Conservation (phyloP, 2,888 invertebrate species). For the Ptychoptera contaminata region DNA sequence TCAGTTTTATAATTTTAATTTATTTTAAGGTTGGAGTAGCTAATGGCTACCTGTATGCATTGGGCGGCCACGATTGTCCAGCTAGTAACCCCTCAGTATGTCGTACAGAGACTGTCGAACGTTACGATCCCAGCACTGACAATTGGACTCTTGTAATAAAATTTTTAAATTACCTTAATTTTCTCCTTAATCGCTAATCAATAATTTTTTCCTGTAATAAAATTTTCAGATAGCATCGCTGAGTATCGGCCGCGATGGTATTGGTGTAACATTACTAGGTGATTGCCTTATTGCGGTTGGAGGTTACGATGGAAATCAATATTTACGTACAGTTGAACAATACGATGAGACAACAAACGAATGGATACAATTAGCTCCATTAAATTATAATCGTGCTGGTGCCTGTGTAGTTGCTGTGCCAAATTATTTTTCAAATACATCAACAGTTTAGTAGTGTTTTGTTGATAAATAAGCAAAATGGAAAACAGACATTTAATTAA, state of each 20-base stretch:
- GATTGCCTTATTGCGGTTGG: constrained; percentile 65
- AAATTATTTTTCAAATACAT: constrained; percentile 21
- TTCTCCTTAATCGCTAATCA: not conserved
- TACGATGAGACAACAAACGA: constrained; percentile 73
- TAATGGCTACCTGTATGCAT: constrained; percentile 76
- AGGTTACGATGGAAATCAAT: constrained; percentile 83
- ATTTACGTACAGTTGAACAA: constrained; percentile 73
- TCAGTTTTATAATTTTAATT: not conserved
- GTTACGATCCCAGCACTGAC: constrained; percentile 64
- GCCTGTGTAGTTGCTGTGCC: constrained; percentile 66
- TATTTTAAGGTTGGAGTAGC: constrained; percentile 54
- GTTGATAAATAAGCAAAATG: too few relatives aligned
- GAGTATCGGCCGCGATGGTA: constrained; percentile 71
- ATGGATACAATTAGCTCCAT: constrained; percentile 61
- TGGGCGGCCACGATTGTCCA: constrained; percentile 90
- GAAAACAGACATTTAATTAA: too few relatives aligned
- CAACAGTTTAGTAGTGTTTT: too few relatives aligned
- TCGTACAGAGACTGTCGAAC: constrained; percentile 78
- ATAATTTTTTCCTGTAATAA: not conserved
- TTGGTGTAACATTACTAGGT: constrained; percentile 71
- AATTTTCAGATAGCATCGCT: constrained; percentile 56
- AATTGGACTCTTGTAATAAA: constrained; percentile 57
- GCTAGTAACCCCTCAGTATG: constrained; percentile 70
- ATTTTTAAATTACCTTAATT: not conserved
- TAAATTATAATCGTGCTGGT: constrained; percentile 74